A percentile compares a stretch with the other conserved stretches of the same genome.
phyloP scores from a whole-genome alignment of 2,113 vertebrate species.

The Colistium nudipinnis region DNA sequence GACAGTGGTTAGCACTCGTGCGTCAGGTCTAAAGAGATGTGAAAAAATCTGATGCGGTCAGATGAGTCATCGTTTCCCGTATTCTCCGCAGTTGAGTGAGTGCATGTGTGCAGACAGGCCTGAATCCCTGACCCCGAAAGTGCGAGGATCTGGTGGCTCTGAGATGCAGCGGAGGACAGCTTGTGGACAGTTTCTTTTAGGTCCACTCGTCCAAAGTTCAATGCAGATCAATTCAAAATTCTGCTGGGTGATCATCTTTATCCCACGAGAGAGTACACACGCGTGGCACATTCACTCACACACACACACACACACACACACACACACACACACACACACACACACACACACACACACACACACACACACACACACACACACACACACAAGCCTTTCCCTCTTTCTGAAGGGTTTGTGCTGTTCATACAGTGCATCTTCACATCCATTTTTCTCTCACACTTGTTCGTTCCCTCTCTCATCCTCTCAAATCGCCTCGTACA shows the following conservation, averaged over 20 bases:
- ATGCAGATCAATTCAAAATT: neutral
- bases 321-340: conserved; percentile 24
- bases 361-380: conserved; percentile 34
- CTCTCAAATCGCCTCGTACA: conserved; percentile 63
- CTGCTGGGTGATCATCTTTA: neutral
- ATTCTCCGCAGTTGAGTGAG: neutral
- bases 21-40: neutral
- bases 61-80: neutral
- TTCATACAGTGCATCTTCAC: conserved; percentile 53
- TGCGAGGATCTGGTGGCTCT: neutral
- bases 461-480: conserved; percentile 57
- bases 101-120: neutral
- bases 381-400: conserved; percentile 25
- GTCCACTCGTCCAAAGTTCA: neutral
- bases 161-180: neutral
- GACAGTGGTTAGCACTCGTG: neutral
- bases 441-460: conserved; percentile 61
- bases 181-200: no score
- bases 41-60: neutral
- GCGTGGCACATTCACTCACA: conserved; percentile 35
- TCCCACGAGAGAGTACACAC: conserved; percentile 4
- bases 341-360: conserved; percentile 13
- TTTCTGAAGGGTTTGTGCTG: conserved; percentile 41
- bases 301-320: conserved; percentile 23
- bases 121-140: neutral